Evolutionary conservation across 1,140 invertebrate species (phyloP).

Genomic region (Watersipora subatra): DNA sequence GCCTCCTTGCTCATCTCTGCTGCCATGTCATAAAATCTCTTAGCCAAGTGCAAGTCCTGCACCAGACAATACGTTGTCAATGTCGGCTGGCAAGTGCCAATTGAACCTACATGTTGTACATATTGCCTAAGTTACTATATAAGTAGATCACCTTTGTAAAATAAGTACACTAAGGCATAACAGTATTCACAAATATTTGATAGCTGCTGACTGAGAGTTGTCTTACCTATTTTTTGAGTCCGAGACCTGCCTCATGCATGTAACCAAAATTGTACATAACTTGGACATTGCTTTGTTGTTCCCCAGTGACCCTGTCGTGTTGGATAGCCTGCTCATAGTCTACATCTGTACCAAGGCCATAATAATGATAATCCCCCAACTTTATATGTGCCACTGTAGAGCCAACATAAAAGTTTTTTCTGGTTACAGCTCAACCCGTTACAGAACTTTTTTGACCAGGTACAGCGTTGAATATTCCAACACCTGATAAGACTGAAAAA

Average conservation of each 20-base stretch:
- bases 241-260: slow-evolving; percentile 96
- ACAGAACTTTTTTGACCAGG: too few species aligned
- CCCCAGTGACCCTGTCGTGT: slow-evolving; percentile 78
- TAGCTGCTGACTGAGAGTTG: too few species aligned
- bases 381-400: slow-evolving; percentile 63
- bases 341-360: slow-evolving; percentile 53
- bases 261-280: slow-evolving; percentile 98
- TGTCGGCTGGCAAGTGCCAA: too few species aligned
- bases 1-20: slow-evolving; percentile 88
- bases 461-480: too few species aligned
- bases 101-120: too few species aligned
- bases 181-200: too few species aligned
- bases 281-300: slow-evolving; percentile 88
- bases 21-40: slow-evolving; percentile 88
- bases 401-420: slow-evolving; percentile 37
- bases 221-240: slow-evolving; percentile 68
- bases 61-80: too few species aligned
- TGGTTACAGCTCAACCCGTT: too few species aligned
- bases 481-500: too few species aligned
- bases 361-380: slow-evolving; percentile 96
- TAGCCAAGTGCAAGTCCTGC: slow-evolving; percentile 55
- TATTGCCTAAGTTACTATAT: too few species aligned
- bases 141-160: too few species aligned
- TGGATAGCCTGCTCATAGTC: slow-evolving; percentile 85
- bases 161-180: too few species aligned